Conservation (phyloP, 2,797 vertebrate genomes). For the Bufotes viridis region DNA sequence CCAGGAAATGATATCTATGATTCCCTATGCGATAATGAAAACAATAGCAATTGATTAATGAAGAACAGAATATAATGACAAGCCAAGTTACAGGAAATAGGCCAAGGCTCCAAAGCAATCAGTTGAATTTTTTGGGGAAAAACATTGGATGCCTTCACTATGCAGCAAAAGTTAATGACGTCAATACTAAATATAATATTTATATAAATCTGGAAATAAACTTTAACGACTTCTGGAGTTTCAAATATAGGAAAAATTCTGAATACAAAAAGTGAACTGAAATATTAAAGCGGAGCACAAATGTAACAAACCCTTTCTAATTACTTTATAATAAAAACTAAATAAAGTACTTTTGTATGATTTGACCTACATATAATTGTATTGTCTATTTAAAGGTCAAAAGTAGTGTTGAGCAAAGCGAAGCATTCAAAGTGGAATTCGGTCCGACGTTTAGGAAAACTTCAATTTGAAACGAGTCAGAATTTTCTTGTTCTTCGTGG, state of each 20-base stretch:
- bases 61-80: slow-evolving; percentile 24
- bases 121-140: background rate
- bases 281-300: background rate
- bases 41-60: slow-evolving; percentile 41
- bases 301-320: background rate
- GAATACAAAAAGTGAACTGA: background rate
- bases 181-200: background rate
- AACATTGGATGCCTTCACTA: slow-evolving; percentile 4
- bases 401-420: too few relatives aligned
- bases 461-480: too few relatives aligned
- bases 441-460: too few relatives aligned
- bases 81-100: slow-evolving; percentile 10
- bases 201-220: slow-evolving; percentile 27
- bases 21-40: background rate
- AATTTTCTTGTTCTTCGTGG: too few relatives aligned
- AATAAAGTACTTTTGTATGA: background rate
- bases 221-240: background rate
- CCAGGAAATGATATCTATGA: background rate
- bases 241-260: slow-evolving; percentile 1
- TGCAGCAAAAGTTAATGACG: background rate
- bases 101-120: slow-evolving; percentile 8
- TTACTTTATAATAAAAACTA: background rate
- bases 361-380: too few relatives aligned
- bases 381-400: background rate
- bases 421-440: background rate